Percentiles rank a stretch among this genome's conserved stretches.
These are phyloP conservation scores for Philereme vetulata DNA, from an alignment of 2,888 invertebrate genomes.

Conservation along the genomic window DNA sequence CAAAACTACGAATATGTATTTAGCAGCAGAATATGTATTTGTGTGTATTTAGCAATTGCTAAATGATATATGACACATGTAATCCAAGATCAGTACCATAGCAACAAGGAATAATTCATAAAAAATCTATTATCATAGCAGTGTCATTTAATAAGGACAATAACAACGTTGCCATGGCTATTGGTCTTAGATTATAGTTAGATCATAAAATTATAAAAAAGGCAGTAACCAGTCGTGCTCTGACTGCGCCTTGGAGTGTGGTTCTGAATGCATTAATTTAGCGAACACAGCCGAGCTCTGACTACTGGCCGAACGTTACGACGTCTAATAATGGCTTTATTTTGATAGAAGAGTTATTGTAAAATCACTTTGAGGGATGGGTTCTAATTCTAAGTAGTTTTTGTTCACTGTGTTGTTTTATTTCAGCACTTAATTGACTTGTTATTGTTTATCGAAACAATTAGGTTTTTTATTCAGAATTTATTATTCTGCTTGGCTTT, in stretches of 20 bases:
- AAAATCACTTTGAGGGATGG: constrained; percentile 12
- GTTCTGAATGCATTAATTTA: too few species aligned
- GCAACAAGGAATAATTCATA: too few species aligned
- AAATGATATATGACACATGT: too few species aligned
- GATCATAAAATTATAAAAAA: too few species aligned
- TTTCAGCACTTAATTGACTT: constrained; percentile 15
- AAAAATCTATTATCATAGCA: too few species aligned
- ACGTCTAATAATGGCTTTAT: constrained; percentile 1
- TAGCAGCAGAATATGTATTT: too few species aligned
- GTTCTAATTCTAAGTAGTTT: neutral
- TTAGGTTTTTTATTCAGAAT: constrained; percentile 4
- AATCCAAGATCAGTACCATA: too few species aligned
- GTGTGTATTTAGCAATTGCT: too few species aligned
- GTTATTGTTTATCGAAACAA: neutral
- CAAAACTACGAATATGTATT: too few species aligned
- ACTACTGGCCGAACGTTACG: neutral
- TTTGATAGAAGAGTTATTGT: constrained; percentile 1
- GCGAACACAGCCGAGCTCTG: neutral
- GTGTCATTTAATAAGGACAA: neutral
- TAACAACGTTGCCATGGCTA: neutral
- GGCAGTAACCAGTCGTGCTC: too few species aligned
- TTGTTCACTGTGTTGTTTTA: constrained; percentile 16
- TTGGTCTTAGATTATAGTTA: too few species aligned
- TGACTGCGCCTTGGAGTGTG: too few species aligned
- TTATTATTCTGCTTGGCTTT: constrained; percentile 48